Evolutionary conservation across 2,888 invertebrate species (phyloP).

Genomic region (Eupithecia exiguata): DNA sequence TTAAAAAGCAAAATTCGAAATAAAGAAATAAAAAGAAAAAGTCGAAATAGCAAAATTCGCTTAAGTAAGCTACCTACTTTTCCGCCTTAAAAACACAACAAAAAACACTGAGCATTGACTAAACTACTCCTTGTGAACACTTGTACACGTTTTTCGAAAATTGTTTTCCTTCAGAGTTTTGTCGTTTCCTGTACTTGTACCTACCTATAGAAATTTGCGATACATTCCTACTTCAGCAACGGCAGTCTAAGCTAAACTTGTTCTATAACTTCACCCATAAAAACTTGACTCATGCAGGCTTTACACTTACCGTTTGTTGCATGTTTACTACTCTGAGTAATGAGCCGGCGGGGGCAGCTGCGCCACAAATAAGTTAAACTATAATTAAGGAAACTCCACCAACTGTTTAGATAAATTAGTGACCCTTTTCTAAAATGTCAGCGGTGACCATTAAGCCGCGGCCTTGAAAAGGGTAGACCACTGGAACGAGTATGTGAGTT

Average conservation of each 20-base stretch:
- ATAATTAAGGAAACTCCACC: constrained; percentile 74
- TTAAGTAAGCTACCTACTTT: neutral
- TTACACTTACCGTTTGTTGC: constrained; percentile 20
- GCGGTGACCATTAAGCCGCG: constrained; percentile 68
- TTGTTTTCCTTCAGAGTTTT: neutral
- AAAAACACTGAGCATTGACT: too few relatives aligned
- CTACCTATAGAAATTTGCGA: neutral
- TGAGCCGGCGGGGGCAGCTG: constrained; percentile 55
- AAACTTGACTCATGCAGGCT: constrained; percentile 9
- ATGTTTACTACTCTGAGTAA: constrained; percentile 42
- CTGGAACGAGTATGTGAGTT: constrained; percentile 55
- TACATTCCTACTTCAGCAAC: neutral
- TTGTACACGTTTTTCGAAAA: neutral
- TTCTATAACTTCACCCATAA: constrained; percentile 1
- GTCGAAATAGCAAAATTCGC: neutral
- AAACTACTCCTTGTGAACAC: neutral
- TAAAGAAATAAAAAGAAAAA: too few relatives aligned
- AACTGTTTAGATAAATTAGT: constrained; percentile 80
- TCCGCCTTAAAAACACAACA: too few relatives aligned
- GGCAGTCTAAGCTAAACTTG: neutral
- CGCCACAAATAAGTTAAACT: constrained; percentile 77
- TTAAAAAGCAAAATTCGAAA: neutral
- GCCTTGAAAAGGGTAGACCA: constrained; percentile 71
- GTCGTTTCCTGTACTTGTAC: too few relatives aligned
- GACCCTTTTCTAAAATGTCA: constrained; percentile 81